These are phyloP conservation scores for Ceriagrion tenellum DNA, from an alignment of 2,888 invertebrate species.

Conservation along the genomic window DNA sequence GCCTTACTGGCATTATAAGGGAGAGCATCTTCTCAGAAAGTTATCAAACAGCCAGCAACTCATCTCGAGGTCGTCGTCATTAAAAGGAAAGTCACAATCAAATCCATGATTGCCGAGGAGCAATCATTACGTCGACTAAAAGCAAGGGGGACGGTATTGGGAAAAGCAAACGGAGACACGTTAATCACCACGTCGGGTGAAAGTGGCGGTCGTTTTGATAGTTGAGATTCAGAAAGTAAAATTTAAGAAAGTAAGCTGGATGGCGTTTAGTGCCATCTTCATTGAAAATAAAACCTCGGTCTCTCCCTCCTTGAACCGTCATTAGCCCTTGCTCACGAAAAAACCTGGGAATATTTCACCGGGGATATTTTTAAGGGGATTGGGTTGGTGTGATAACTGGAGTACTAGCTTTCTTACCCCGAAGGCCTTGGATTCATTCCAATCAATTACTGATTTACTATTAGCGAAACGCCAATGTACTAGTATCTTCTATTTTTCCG, in stretches of 20 bases:
- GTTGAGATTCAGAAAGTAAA: conserved; percentile 20
- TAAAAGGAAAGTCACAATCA: conserved; percentile 22
- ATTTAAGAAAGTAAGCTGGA: background rate
- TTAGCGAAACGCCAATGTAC: no score
- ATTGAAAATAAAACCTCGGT: background rate
- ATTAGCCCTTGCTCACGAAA: background rate
- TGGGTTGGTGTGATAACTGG: no score
- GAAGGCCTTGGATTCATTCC: no score
- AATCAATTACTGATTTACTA: no score
- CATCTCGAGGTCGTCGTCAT: background rate
- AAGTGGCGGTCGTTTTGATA: background rate
- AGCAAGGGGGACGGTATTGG: background rate
- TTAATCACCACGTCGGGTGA: background rate
- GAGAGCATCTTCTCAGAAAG: background rate
- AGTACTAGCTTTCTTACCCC: no score
- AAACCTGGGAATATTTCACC: no score
- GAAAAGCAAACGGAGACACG: background rate
- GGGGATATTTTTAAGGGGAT: no score
- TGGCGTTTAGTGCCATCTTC: background rate
- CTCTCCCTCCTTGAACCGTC: background rate
- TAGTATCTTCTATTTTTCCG: no score
- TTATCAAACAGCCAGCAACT: background rate
- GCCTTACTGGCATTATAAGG: background rate
- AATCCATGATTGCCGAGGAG: background rate
- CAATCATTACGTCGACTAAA: background rate